A percentile compares a stretch with the other conserved stretches of the same genome.
These are phyloP conservation scores for Myodes glareolus DNA, from an alignment of 2,113 vertebrate species.

Conservation along the genomic window DNA sequence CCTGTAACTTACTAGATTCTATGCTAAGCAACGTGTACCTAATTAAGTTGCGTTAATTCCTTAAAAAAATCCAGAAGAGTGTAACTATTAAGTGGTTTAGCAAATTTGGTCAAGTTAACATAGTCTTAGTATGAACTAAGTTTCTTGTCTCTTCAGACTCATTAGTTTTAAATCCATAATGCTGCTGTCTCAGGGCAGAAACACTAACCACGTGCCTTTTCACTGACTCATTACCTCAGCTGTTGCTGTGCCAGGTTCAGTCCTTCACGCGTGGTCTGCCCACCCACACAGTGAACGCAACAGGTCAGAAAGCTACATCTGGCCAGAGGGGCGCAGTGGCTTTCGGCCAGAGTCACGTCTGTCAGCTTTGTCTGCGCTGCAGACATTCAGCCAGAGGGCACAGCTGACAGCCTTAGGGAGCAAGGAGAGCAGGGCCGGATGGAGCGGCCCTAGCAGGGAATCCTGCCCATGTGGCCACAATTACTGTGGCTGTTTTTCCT, in stretches of 20 bases:
- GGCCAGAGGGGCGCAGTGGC: neutral
- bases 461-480: neutral
- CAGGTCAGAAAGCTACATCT: neutral
- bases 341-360: fast-evolving
- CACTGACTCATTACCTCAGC: neutral
- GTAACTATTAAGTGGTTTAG: neutral
- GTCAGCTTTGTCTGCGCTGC: neutral
- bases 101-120: neutral
- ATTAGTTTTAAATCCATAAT: neutral
- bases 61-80: neutral
- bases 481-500: neutral
- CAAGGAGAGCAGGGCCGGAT: neutral
- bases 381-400: neutral
- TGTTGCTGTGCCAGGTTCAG: neutral
- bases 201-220: neutral
- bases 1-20: neutral
- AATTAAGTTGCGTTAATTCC: neutral
- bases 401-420: neutral
- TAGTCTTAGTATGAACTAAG: neutral
- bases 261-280: neutral
- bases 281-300: neutral
- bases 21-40: neutral
- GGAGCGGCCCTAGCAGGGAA: neutral
- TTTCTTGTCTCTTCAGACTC: neutral
- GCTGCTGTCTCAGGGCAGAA: neutral